phyloP scores from a whole-genome alignment of 2,797 vertebrate genomes.

The Microcaecilia unicolor region DNA sequence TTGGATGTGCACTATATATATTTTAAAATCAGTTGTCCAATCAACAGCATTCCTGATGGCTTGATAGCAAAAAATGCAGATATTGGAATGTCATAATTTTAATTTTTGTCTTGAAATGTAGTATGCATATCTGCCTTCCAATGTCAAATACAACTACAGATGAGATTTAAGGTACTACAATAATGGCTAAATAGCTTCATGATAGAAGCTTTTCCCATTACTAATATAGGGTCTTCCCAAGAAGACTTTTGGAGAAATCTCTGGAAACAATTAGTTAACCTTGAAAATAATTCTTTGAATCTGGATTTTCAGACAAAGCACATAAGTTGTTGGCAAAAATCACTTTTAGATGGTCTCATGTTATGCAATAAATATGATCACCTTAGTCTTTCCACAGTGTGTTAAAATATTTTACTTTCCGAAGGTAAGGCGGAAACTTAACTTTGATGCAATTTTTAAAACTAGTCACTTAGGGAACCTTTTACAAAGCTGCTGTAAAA shows the following conservation, averaged over 20 bases:
- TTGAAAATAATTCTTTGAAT: not conserved
- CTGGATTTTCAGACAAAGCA: not conserved
- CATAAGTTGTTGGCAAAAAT: not conserved
- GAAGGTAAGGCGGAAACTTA: too few relatives aligned
- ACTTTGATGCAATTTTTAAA: too few relatives aligned
- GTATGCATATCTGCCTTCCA: conserved; percentile 3
- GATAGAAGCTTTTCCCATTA: not conserved
- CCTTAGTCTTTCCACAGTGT: too few relatives aligned
- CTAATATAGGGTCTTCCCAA: not conserved
- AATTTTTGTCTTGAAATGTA: conserved; percentile 5
- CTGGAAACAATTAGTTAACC: not conserved
- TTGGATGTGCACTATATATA: conserved; percentile 25
- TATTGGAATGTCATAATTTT: conserved; percentile 5
- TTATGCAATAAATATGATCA: conserved; percentile 1
- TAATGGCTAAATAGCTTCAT: not conserved
- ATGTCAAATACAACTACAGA: not conserved
- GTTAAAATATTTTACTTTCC: too few relatives aligned
- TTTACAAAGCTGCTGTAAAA: too few relatives aligned
- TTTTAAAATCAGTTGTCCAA: conserved; percentile 25
- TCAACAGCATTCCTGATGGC: conserved; percentile 20
- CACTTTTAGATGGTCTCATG: conserved; percentile 6
- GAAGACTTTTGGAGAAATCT: not conserved
- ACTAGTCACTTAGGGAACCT: too few relatives aligned
- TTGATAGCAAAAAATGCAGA: conserved; percentile 21
- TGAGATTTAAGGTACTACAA: not conserved